Conservation (phyloP, 2,888 invertebrate species). For the Lucinisca nassula region DNA sequence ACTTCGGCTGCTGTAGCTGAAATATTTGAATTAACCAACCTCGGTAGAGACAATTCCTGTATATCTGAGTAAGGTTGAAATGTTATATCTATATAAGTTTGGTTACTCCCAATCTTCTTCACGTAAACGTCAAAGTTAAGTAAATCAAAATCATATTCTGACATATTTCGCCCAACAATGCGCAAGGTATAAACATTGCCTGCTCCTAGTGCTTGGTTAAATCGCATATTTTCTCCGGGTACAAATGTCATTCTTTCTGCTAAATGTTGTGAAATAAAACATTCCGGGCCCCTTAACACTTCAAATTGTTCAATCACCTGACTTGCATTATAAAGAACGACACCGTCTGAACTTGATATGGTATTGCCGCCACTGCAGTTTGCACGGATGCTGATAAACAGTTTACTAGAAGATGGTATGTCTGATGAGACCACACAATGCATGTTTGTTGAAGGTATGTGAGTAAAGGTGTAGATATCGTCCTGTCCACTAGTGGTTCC, state of each 20-base stretch:
- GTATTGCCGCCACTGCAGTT: slow-evolving; percentile 42
- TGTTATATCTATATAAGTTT: background rate
- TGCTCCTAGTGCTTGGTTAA: background rate
- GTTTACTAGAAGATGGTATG: background rate
- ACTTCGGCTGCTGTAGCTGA: background rate
- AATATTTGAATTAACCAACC: background rate
- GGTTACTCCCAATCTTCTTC: background rate
- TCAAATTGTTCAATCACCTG: background rate
- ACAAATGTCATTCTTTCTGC: too few relatives aligned
- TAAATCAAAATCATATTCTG: too few relatives aligned
- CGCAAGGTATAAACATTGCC: background rate
- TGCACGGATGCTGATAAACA: slow-evolving; percentile 42
- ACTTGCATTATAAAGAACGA: background rate
- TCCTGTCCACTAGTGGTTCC: slow-evolving; percentile 16
- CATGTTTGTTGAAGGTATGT: background rate
- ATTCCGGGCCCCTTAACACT: background rate
- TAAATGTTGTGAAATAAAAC: background rate
- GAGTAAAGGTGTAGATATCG: slow-evolving; percentile 24
- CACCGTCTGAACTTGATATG: slow-evolving; percentile 21
- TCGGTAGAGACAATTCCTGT: background rate
- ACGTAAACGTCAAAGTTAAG: background rate
- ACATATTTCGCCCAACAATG: background rate
- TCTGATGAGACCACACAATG: slow-evolving; percentile 14
- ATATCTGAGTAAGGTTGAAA: background rate
- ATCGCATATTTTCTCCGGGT: background rate